These are phyloP conservation scores for Montipora capitata DNA, from an alignment of 92 coral and sea anemone species.

Conservation along the genomic window DNA sequence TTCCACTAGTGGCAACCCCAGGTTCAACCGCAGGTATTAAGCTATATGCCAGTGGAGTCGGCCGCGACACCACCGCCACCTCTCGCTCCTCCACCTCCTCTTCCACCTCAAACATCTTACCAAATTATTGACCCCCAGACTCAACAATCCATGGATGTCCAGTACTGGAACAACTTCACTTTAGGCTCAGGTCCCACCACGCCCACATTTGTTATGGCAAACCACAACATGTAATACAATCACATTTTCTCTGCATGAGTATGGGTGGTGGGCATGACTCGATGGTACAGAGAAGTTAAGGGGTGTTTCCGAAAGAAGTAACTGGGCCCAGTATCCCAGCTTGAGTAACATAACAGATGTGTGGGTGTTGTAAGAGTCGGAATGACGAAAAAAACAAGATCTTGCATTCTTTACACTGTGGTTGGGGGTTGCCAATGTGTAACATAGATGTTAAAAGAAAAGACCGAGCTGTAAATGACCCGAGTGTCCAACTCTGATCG, in stretches of 20 bases:
- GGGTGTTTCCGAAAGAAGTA: neutral
- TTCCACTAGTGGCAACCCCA: constrained; percentile 83
- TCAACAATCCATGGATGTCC: constrained; percentile 68
- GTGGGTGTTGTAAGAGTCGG: constrained; percentile 1
- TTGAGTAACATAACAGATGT: constrained; percentile 4
- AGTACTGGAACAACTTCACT: constrained; percentile 77
- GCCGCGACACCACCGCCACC: constrained; percentile 85
- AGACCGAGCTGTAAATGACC: neutral
- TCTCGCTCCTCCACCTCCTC: constrained; percentile 79
- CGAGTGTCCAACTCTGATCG: neutral
- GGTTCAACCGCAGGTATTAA: constrained; percentile 75
- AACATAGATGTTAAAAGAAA: neutral
- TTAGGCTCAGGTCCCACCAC: constrained; percentile 68
- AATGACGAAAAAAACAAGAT: constrained; percentile 19
- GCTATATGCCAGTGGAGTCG: constrained; percentile 85
- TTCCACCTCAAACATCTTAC: constrained; percentile 75
- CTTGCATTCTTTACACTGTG: neutral
- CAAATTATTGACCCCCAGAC: constrained; percentile 76
- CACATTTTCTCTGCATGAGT: constrained; percentile 21
- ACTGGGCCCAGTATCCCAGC: constrained; percentile 10
- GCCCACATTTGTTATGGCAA: constrained; percentile 55
- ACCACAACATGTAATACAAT: constrained; percentile 35
- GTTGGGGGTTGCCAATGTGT: constrained; percentile 13
- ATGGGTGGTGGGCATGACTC: constrained; percentile 34
- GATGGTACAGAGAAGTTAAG: constrained; percentile 23